Evolutionary conservation across 2,888 invertebrate genomes (phyloP).

Genomic region (Capitulum mitella): DNA sequence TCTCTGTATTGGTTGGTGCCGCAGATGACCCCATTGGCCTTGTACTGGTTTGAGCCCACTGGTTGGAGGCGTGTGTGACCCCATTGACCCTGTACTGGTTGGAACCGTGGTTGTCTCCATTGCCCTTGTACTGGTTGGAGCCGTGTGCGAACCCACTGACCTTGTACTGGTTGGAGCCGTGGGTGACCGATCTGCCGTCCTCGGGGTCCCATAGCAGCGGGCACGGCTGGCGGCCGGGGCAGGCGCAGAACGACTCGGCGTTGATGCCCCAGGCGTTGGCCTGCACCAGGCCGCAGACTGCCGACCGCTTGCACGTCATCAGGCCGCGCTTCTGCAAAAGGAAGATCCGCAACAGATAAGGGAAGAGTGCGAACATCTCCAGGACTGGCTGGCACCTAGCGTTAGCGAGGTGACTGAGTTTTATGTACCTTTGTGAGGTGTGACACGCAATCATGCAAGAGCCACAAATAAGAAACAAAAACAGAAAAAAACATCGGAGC

Average conservation of each 20-base stretch:
- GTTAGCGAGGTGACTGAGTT: too few relatives aligned
- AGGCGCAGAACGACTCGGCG: constrained; percentile 35
- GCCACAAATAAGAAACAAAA: too few relatives aligned
- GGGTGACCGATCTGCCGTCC: constrained; percentile 36
- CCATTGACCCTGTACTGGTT: not conserved
- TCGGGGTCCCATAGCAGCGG: constrained; percentile 36
- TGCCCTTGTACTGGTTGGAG: not conserved
- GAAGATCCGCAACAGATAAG: too few relatives aligned
- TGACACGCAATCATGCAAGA: too few relatives aligned
- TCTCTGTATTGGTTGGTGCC: too few relatives aligned
- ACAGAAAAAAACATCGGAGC: too few relatives aligned
- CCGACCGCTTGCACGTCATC: constrained; percentile 33
- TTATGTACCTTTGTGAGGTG: too few relatives aligned
- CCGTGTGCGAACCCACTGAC: constrained; percentile 32
- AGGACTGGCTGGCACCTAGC: too few relatives aligned
- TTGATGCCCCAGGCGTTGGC: constrained; percentile 37
- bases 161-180: constrained; percentile 38
- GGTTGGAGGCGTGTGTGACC: not conserved
- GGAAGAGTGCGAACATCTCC: too few relatives aligned
- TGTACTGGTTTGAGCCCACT: not conserved
- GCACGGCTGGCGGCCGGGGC: constrained; percentile 33
- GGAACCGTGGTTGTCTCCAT: not conserved
- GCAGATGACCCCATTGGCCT: too few relatives aligned
- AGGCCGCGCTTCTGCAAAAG: constrained; percentile 36
- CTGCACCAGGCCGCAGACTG: constrained; percentile 37